phyloP scores from a whole-genome alignment of 2,113 vertebrate genomes.

The Eubucco bourcierii region DNA sequence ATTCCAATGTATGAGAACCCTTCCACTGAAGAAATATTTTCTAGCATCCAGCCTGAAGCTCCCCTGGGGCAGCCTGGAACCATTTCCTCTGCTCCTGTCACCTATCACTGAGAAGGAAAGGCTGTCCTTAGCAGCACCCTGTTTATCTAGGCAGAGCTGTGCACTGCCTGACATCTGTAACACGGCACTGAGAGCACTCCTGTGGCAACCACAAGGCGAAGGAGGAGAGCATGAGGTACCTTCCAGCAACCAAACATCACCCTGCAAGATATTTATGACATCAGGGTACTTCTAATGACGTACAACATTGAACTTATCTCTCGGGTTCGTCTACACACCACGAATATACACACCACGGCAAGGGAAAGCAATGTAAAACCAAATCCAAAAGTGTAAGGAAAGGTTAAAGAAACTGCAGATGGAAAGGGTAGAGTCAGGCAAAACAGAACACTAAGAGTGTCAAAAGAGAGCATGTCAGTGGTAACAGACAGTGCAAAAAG shows the following conservation, averaged over 20 bases:
- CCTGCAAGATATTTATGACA: not conserved
- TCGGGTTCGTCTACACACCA: not conserved
- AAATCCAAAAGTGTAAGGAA: not conserved
- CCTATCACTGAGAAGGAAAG: not conserved
- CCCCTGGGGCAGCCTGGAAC: no score
- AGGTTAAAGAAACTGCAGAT: not conserved
- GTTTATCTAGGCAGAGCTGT: not conserved
- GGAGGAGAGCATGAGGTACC: not conserved
- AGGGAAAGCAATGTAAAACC: not conserved
- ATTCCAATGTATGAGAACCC: no score
- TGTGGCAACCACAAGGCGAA: conserved; percentile 5
- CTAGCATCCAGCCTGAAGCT: no score
- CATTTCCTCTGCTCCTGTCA: no score
- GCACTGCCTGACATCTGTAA: not conserved
- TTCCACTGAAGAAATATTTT: no score
- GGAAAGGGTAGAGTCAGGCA: not conserved
- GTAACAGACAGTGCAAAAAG: not conserved
- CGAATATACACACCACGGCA: not conserved
- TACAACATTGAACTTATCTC: not conserved
- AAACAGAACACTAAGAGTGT: not conserved
- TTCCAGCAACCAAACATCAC: not conserved
- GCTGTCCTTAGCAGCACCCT: not conserved
- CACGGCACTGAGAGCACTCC: not conserved
- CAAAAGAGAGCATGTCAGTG: not conserved
- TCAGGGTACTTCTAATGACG: not conserved